These are phyloP conservation scores for Flexamia atlantica DNA, from an alignment of 2,888 invertebrate species.

Conservation along the genomic window DNA sequence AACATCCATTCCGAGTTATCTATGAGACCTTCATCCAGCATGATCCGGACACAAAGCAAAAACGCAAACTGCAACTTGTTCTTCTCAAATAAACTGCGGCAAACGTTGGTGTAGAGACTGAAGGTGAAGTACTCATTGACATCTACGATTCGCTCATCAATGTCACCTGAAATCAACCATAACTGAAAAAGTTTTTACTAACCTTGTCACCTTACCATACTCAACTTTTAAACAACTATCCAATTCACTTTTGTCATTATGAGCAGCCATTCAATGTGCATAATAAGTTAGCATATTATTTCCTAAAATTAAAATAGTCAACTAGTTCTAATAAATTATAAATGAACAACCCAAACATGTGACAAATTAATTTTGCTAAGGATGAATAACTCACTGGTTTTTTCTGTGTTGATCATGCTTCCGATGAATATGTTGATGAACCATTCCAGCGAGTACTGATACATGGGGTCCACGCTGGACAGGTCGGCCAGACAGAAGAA, in stretches of 20 bases:
- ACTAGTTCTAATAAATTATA: too few species aligned
- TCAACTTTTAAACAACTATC: too few species aligned
- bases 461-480: slow-evolving; percentile 95
- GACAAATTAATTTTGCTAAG: too few species aligned
- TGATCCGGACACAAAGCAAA: slow-evolving; percentile 83
- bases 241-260: too few species aligned
- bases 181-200: too few species aligned
- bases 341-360: too few species aligned
- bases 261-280: too few species aligned
- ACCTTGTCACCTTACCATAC: too few species aligned
- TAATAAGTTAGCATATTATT: too few species aligned
- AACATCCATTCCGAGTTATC: slow-evolving; percentile 84
- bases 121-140: slow-evolving; percentile 90
- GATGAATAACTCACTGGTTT: slow-evolving; percentile 79
- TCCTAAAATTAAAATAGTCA: too few species aligned
- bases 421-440: slow-evolving; percentile 88
- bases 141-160: slow-evolving; percentile 74
- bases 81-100: slow-evolving; percentile 92
- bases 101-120: slow-evolving; percentile 90
- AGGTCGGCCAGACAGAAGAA: slow-evolving; percentile 94
- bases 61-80: slow-evolving; percentile 93
- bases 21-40: slow-evolving; percentile 80
- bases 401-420: slow-evolving; percentile 84
- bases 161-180: slow-evolving; percentile 40
- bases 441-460: slow-evolving; percentile 96